Conservation (phyloP, 2,888 invertebrate genomes). For the Caenorhabditis sp. region DNA sequence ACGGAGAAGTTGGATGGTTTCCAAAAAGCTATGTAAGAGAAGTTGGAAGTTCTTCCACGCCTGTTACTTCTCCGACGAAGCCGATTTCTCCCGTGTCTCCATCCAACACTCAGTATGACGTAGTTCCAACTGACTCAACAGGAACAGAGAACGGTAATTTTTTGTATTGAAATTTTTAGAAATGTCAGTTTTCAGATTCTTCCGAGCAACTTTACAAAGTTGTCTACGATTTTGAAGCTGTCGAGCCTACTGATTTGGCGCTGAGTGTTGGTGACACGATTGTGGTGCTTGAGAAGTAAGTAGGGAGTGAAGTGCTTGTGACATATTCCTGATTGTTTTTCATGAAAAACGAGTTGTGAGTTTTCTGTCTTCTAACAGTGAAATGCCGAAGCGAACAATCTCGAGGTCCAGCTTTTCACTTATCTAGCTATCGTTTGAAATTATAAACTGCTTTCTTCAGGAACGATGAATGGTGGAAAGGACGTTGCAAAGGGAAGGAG, state of each 20-base stretch:
- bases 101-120: conserved; percentile 46
- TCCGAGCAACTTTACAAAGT: conserved; percentile 87
- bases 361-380: not conserved
- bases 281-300: conserved; percentile 69
- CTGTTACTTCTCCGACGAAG: conserved; percentile 37
- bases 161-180: not conserved
- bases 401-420: not conserved
- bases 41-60: conserved; percentile 1
- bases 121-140: conserved; percentile 49
- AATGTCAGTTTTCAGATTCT: conserved; percentile 8
- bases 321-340: conserved; percentile 24
- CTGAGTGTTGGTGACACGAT: conserved; percentile 73
- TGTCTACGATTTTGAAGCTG: conserved; percentile 92
- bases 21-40: conserved; percentile 83
- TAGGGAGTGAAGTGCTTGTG: conserved; percentile 26
- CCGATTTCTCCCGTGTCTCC: not conserved
- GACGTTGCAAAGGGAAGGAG: conserved; percentile 87
- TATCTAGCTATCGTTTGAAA: not conserved
- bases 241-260: conserved; percentile 92
- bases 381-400: conserved; percentile 19
- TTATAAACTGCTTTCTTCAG: conserved; percentile 85
- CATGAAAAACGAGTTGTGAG: not conserved
- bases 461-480: conserved; percentile 99
- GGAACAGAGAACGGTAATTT: not conserved
- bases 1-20: conserved; percentile 83